phyloP scores from a whole-genome alignment of 2,797 vertebrate genomes.

The Coranthus polyacanthus region DNA sequence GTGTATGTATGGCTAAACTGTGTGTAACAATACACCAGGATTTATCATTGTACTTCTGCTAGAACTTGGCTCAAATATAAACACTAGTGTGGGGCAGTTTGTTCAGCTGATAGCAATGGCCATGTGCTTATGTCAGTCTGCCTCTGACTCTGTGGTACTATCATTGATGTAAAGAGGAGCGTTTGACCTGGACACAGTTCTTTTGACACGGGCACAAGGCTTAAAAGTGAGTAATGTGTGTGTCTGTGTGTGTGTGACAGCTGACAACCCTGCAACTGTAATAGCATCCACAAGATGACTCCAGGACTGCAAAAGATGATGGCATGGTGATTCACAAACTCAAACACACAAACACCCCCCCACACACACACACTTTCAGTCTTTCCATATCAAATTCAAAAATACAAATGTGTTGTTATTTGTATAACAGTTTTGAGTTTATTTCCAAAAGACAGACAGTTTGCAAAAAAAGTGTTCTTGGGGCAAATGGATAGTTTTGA shows the following conservation, averaged over 20 bases:
- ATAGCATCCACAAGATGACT: conserved; percentile 54
- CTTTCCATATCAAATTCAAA: conserved; percentile 12
- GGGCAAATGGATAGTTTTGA: conserved; percentile 28
- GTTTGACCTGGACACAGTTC: conserved; percentile 48
- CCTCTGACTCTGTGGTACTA: conserved; percentile 39
- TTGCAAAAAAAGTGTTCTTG: conserved; percentile 4
- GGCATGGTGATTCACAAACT: conserved; percentile 45
- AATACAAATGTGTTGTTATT: not conserved
- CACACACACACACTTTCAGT: conserved; percentile 2
- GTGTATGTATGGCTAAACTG: conserved; percentile 14
- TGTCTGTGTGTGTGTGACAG: conserved; percentile 37
- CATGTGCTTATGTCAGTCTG: conserved; percentile 43
- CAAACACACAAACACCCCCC: conserved; percentile 12
- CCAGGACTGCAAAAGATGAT: conserved; percentile 36
- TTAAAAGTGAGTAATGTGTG: conserved; percentile 14
- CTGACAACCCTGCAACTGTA: conserved; percentile 47
- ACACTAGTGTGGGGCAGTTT: conserved; percentile 7
- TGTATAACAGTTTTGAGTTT: conserved; percentile 38
- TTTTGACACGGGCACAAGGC: conserved; percentile 21
- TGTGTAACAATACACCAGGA: conserved; percentile 6
- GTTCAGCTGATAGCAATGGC: conserved; percentile 31
- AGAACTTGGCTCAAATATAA: conserved; percentile 9
- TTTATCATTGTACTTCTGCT: conserved; percentile 9
- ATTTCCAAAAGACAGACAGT: conserved; percentile 66
- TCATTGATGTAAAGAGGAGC: conserved; percentile 48